Evolutionary conservation across 2,113 vertebrate species (phyloP).

Genomic region (Coregonus clupeaformis): DNA sequence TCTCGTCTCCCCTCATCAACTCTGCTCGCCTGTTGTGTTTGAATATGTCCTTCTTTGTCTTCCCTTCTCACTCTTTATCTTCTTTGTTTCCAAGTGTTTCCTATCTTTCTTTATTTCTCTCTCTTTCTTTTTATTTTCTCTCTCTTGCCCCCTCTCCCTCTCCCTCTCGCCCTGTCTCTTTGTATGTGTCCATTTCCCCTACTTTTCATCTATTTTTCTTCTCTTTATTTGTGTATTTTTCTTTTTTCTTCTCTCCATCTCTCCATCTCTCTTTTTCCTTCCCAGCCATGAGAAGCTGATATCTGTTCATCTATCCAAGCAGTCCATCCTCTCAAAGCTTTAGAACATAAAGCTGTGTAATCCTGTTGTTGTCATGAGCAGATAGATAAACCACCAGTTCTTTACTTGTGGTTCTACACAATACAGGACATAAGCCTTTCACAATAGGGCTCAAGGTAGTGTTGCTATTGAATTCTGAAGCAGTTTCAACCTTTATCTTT

Average conservation of each 20-base stretch:
- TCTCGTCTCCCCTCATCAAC: slow-evolving; percentile 1
- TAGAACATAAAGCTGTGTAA: neutral
- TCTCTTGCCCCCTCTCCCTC: slow-evolving; percentile 1
- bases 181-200: neutral
- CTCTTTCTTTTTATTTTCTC: neutral
- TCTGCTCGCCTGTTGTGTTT: slow-evolving; percentile 12
- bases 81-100: neutral
- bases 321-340: slow-evolving; percentile 2
- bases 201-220: neutral
- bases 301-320: slow-evolving; percentile 23
- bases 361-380: neutral
- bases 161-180: slow-evolving; percentile 21
- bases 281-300: slow-evolving; percentile 30
- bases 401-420: slow-evolving; percentile 37
- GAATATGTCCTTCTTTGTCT: neutral
- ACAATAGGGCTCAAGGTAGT: neutral
- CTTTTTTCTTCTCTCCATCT: too few relatives aligned
- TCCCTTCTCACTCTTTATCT: neutral
- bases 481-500: too few relatives aligned
- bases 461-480: neutral
- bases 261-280: slow-evolving; percentile 18
- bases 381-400: slow-evolving; percentile 10
- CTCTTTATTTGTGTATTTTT: too few relatives aligned
- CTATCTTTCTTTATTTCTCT: neutral
- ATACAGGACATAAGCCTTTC: neutral